These are phyloP conservation scores for Grapholita molesta DNA, from an alignment of 1,140 invertebrate species.

Conservation along the genomic window DNA sequence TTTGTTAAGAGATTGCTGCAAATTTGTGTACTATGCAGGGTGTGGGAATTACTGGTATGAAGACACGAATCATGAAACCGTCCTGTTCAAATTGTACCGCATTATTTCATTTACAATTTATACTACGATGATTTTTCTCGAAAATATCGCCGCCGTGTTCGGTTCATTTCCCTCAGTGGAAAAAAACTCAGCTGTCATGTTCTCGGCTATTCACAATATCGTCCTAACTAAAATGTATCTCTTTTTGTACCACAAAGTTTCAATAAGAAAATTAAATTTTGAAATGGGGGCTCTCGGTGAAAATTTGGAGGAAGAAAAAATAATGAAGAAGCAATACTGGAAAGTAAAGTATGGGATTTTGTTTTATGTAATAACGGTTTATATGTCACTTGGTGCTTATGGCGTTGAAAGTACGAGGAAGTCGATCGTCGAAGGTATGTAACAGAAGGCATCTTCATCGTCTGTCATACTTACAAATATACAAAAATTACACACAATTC, in stretches of 20 bases:
- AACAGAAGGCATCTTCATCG: too few species aligned
- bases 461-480: too few species aligned
- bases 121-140: conserved; percentile 58
- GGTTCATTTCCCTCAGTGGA: conserved; percentile 63
- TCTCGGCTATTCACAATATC: conserved; percentile 63
- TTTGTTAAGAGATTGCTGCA: conserved; percentile 49
- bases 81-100: conserved; percentile 47
- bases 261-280: conserved; percentile 62
- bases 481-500: too few species aligned
- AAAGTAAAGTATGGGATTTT: conserved; percentile 55
- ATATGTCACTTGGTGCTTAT: conserved; percentile 56
- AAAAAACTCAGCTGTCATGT: conserved; percentile 67
- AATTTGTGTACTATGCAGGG: conserved; percentile 55
- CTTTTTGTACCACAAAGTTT: conserved; percentile 53
- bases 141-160: conserved; percentile 61
- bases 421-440: conserved; percentile 52
- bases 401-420: conserved; percentile 57
- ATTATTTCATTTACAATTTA: conserved; percentile 52
- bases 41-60: conserved; percentile 60
- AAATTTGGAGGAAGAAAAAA: conserved; percentile 44
- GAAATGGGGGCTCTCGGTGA: conserved; percentile 56
- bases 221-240: conserved; percentile 66
- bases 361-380: conserved; percentile 57
- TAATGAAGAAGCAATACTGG: conserved; percentile 54
- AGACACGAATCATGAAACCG: conserved; percentile 43